A percentile compares a stretch with the other conserved stretches of the same genome.
These are phyloP conservation scores for Anguilla anguilla DNA, from an alignment of 2,797 vertebrate genomes.

Conservation along the genomic window DNA sequence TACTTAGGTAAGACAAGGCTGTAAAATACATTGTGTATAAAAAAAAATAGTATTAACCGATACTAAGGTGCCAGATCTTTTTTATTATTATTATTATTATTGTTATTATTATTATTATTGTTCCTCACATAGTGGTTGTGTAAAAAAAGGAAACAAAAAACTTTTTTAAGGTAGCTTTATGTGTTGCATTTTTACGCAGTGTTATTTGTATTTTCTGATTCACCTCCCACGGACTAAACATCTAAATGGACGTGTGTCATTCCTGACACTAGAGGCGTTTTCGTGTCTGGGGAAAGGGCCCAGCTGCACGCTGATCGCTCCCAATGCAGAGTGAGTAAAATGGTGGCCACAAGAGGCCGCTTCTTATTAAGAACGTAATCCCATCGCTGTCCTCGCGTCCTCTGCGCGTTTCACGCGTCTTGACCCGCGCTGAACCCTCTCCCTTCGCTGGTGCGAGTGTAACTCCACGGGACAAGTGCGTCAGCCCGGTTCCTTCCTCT, in stretches of 20 bases:
- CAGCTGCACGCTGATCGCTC: background rate
- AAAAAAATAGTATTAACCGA: conserved; percentile 74
- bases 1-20: conserved; percentile 69
- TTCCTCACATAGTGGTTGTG: conserved; percentile 54
- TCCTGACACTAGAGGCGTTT: background rate
- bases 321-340: background rate
- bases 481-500: background rate
- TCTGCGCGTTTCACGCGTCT: conserved; percentile 44
- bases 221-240: conserved; percentile 62
- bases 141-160: conserved; percentile 61
- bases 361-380: conserved; percentile 51
- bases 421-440: conserved; percentile 27
- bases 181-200: conserved; percentile 67
- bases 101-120: conserved; percentile 15
- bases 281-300: background rate
- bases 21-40: conserved; percentile 70
- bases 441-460: conserved; percentile 20
- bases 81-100: conserved; percentile 26
- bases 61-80: conserved; percentile 81
- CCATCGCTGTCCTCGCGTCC: conserved; percentile 47
- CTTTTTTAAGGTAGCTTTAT: conserved; percentile 64
- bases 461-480: background rate
- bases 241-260: conserved; percentile 61
- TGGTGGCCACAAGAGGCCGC: conserved; percentile 46
- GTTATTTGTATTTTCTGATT: conserved; percentile 68